Evolutionary conservation across 53 echinoderm and acorn worm species (phyloP).

Genomic region (Henricia sp.): DNA sequence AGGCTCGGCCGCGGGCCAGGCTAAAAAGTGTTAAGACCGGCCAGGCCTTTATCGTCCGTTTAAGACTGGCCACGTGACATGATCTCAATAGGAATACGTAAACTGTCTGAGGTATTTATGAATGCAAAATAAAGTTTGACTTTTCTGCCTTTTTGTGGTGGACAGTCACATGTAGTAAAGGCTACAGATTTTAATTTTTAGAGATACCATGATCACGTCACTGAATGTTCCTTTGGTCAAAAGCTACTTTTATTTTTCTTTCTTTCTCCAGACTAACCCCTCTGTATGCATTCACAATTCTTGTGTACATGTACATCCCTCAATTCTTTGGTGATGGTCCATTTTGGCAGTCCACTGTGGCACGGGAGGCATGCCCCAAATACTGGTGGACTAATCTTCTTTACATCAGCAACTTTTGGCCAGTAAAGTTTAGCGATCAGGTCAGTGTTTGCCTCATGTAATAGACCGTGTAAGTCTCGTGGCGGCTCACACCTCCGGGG

Average conservation of each 20-base stretch:
- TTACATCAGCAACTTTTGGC: slow-evolving; percentile 96
- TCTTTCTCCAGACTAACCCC: slow-evolving; percentile 73
- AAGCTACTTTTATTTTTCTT: too few relatives aligned
- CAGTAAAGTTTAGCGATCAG: slow-evolving; percentile 16
- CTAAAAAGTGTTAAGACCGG: too few relatives aligned
- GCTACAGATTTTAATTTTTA: too few relatives aligned
- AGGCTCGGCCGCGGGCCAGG: too few relatives aligned
- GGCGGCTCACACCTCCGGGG: too few relatives aligned
- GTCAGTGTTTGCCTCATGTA: neutral
- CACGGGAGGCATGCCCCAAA: slow-evolving; percentile 44
- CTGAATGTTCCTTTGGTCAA: neutral
- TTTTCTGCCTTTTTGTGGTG: too few relatives aligned
- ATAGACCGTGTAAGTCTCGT: neutral
- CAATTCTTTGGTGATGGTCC: slow-evolving; percentile 86
- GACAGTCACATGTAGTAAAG: too few relatives aligned
- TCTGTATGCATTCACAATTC: slow-evolving; percentile 71
- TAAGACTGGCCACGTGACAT: too few relatives aligned
- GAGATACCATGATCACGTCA: neutral
- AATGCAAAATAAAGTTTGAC: too few relatives aligned
- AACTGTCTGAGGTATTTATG: too few relatives aligned
- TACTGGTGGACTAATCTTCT: slow-evolving; percentile 96
- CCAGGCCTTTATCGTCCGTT: too few relatives aligned
- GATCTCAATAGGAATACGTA: too few relatives aligned
- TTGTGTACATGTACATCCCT: slow-evolving; percentile 73
- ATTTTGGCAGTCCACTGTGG: slow-evolving; percentile 35